Conservation (phyloP, 2,888 invertebrate species). For the Eupithecia subumbrata region DNA sequence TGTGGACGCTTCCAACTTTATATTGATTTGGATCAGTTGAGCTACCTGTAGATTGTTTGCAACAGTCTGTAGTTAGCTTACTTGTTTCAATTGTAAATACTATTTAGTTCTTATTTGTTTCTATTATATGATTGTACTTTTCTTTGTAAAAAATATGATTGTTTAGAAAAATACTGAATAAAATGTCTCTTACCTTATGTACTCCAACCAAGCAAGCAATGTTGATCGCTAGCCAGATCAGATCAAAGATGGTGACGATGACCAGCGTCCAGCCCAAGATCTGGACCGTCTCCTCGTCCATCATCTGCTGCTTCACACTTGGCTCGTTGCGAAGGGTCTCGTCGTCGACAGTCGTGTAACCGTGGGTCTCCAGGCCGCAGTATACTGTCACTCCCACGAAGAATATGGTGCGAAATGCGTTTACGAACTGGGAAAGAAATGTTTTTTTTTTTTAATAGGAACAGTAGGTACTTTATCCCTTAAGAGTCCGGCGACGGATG, state of each 20-base stretch:
- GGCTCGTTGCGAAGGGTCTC: conserved; percentile 8
- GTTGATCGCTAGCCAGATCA: conserved; percentile 54
- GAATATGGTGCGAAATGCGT: conserved; percentile 49
- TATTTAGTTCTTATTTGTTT: too few relatives aligned
- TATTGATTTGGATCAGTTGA: too few relatives aligned
- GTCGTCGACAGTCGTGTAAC: conserved; percentile 48
- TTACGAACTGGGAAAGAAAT: conserved; percentile 47
- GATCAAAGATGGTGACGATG: conserved; percentile 47
- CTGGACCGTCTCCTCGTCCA: conserved; percentile 45
- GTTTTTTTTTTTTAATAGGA: too few relatives aligned
- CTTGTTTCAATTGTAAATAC: too few relatives aligned
- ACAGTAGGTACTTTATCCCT: too few relatives aligned
- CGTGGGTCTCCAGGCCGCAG: conserved; percentile 50
- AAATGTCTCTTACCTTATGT: conserved; percentile 54
- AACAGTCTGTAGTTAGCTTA: too few relatives aligned
- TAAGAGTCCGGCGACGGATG: too few relatives aligned
- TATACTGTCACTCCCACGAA: conserved; percentile 46
- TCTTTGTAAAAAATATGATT: too few relatives aligned
- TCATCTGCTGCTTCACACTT: background rate
- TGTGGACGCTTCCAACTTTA: too few relatives aligned
- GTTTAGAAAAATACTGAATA: background rate
- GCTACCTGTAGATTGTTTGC: too few relatives aligned
- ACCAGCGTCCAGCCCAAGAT: conserved; percentile 47
- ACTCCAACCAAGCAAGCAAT: conserved; percentile 58
- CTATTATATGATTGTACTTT: too few relatives aligned